phyloP scores from a whole-genome alignment of 2,113 vertebrate species.

The Synchiropus splendidus region DNA sequence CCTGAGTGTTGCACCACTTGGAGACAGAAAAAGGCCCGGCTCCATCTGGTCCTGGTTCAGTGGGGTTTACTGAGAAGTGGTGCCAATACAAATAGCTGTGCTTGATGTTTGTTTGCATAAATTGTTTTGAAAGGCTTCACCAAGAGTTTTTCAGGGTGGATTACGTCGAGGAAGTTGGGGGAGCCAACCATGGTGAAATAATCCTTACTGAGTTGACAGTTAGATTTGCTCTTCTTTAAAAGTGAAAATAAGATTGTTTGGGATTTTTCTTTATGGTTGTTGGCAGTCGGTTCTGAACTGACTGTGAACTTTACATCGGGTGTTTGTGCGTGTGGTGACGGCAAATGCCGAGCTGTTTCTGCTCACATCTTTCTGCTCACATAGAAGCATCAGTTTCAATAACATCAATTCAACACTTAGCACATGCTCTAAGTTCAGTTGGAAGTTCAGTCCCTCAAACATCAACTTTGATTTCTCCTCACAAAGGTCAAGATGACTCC shows the following conservation, averaged over 20 bases:
- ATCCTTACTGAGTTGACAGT: conserved; percentile 59
- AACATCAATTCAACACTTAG: conserved; percentile 44
- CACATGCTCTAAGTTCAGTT: conserved; percentile 54
- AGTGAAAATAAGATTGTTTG: conserved; percentile 39
- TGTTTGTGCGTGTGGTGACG: conserved; percentile 23
- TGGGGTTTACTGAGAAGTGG: conserved; percentile 80
- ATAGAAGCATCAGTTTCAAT: conserved; percentile 47
- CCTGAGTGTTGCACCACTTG: conserved; percentile 39
- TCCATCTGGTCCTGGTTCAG: conserved; percentile 90
- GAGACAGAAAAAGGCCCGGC: conserved; percentile 40
- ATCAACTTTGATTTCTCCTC: conserved; percentile 43
- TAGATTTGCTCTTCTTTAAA: conserved; percentile 51
- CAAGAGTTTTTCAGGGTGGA: conserved; percentile 78
- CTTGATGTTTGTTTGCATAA: conserved; percentile 97
- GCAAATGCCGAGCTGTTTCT: conserved; percentile 20
- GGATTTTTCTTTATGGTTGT: conserved; percentile 39
- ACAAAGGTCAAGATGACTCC: conserved; percentile 28
- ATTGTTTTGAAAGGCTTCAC: conserved; percentile 96
- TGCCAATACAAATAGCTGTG: conserved; percentile 93
- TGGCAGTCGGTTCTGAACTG: conserved; percentile 29
- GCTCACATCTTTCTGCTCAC: conserved; percentile 29
- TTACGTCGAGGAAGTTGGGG: conserved; percentile 71
- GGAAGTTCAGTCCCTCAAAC: conserved; percentile 37
- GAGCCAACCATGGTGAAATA: conserved; percentile 62
- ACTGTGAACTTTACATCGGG: conserved; percentile 37